Evolutionary conservation across 2,797 vertebrate species (phyloP).

Genomic region (Nyctalus aviator): DNA sequence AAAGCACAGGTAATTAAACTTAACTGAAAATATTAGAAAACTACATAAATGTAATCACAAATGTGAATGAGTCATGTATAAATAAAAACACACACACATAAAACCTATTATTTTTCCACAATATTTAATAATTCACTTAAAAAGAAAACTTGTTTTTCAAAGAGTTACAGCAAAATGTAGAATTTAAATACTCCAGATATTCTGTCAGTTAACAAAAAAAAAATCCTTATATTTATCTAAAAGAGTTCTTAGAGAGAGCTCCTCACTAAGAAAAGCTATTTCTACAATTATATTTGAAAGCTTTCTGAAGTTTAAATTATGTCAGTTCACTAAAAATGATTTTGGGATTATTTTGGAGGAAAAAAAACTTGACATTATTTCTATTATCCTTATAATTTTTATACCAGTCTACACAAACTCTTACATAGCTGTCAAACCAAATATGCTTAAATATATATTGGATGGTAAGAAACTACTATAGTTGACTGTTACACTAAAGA

Average conservation of each 20-base stretch:
- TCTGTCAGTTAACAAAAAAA: slow-evolving; percentile 56
- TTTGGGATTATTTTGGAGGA: slow-evolving; percentile 50
- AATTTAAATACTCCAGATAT: slow-evolving; percentile 66
- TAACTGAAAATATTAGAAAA: slow-evolving; percentile 73
- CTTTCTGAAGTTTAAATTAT: slow-evolving; percentile 47
- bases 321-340: slow-evolving; percentile 38
- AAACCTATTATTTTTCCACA: slow-evolving; percentile 65
- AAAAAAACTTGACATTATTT: slow-evolving; percentile 43
- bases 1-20: slow-evolving; percentile 67
- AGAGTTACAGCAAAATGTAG: slow-evolving; percentile 50
- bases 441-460: not conserved
- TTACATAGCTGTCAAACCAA: slow-evolving; percentile 35
- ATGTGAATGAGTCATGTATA: slow-evolving; percentile 78
- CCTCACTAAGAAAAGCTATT: slow-evolving; percentile 64
- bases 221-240: slow-evolving; percentile 46
- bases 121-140: slow-evolving; percentile 69
- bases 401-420: slow-evolving; percentile 24
- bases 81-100: slow-evolving; percentile 76
- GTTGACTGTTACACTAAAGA: slow-evolving; percentile 41
- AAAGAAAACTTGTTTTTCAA: slow-evolving; percentile 64
- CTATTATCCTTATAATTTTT: slow-evolving; percentile 47
- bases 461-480: not conserved
- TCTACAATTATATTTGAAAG: slow-evolving; percentile 58
- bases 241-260: slow-evolving; percentile 43
- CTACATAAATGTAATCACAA: slow-evolving; percentile 76